phyloP scores from a whole-genome alignment of 1,140 invertebrate genomes.

The Drosophila elegans region DNA sequence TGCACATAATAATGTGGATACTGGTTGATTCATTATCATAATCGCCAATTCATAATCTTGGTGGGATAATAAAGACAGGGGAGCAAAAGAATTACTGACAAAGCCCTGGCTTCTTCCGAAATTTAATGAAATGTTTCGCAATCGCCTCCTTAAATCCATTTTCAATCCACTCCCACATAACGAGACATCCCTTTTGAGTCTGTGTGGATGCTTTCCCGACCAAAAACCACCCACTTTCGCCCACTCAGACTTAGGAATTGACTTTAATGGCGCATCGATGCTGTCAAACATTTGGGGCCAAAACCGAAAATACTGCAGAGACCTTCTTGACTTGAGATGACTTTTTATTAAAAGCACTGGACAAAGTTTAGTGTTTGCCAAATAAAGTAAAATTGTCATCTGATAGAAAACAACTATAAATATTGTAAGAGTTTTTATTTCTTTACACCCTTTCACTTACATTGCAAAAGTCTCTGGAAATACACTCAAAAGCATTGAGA shows the following conservation, averaged over 20 bases:
- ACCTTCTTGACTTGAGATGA: background rate
- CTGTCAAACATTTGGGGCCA: conserved; percentile 40
- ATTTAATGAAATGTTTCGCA: conserved; percentile 40
- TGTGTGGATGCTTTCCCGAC: background rate
- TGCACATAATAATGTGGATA: conserved; percentile 62
- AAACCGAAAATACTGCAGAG: conserved; percentile 1
- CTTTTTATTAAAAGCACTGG: conserved; percentile 13
- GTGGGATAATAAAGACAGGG: conserved; percentile 33
- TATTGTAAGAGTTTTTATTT: background rate
- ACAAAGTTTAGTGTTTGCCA: conserved; percentile 8
- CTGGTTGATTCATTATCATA: conserved; percentile 68
- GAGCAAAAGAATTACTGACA: background rate
- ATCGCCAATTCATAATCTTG: conserved; percentile 79
- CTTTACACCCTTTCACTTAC: too few relatives aligned
- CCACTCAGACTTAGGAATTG: conserved; percentile 23
- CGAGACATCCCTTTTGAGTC: background rate
- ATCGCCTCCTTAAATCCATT: conserved; percentile 3
- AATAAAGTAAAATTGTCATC: conserved; percentile 3
- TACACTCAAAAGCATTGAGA: background rate
- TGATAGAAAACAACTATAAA: conserved; percentile 2
- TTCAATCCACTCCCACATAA: conserved; percentile 3
- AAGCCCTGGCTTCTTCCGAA: conserved; percentile 2
- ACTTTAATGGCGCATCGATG: conserved; percentile 53
- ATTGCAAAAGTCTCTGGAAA: background rate
- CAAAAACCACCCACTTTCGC: background rate